Evolutionary conservation across 1,140 invertebrate species (phyloP), one percentile per base, ranked within the genome.

Genomic region (Littorina saxatilis): DNA sequence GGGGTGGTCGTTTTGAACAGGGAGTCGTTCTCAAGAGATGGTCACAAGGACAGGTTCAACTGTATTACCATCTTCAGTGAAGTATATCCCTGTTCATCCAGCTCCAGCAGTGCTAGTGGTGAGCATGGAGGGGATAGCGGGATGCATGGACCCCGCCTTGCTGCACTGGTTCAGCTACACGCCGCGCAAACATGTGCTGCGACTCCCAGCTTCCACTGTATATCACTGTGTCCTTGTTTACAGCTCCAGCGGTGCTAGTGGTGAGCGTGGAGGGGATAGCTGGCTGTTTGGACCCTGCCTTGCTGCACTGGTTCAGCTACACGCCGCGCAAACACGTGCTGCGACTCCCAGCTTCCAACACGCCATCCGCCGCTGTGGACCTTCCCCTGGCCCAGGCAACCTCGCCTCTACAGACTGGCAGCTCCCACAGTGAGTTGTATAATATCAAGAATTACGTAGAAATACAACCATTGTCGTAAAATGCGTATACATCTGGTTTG

Each of bases 221-320:
- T n/a, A n/a, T n/a, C 32, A 29, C 5, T 72, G 37, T 72, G 68
- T 27, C 27, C 17, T 96, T 4, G n/a, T n/a, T 92, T 93, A n/a
- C 76, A 63, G 76, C 76, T 39, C 75, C 76, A 11, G 52, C 76
- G 15, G 35, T 78, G 27, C 55, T 78, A 35, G 55, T 78, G 52
- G 37, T 78, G 35, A 78, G 76, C 35, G 11, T 66, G 76, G 76
- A 83, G 79, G 93, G 95, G 82, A 93, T 95, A 70, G 93, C 93
- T 80, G 90, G 94, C 66, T 94, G 94, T 74, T 84, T 95, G 52
- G 95, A 95, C 89, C 95, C 95, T 4, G 89, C 94, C 23, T 86
- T 96, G 4, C 92, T 94, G 66, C 91, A 93, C 43, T 96, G 95
- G 95, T 88, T 96, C 3, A 87, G 93, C 29, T 95, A 95, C 87